Evolutionary conservation across 2,113 vertebrate species (phyloP).

Genomic region (Cnemophilus loriae): DNA sequence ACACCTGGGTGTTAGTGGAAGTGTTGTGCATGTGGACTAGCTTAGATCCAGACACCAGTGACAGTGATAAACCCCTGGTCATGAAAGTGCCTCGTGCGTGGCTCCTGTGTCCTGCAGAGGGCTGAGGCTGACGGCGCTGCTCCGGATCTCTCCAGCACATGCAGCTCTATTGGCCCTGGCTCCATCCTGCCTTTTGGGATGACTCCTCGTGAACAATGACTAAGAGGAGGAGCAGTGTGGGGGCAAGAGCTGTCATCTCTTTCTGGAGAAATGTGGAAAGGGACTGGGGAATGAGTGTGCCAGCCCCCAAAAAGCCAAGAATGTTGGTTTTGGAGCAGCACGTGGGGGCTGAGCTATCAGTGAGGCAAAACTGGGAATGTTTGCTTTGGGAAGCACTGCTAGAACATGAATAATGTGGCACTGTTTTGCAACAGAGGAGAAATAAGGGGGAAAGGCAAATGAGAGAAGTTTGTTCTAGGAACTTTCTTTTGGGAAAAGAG

Average conservation of each 20-base stretch:
- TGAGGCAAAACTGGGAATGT: not conserved
- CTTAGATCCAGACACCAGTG: not conserved
- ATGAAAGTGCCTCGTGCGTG: fast-evolving
- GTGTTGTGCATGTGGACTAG: not conserved
- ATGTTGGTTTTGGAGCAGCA: constrained; percentile 44
- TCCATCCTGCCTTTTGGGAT: not conserved
- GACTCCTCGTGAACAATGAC: not conserved
- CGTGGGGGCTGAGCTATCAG: not conserved
- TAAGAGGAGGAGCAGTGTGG: not conserved
- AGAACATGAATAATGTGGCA: not conserved
- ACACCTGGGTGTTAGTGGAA: not conserved
- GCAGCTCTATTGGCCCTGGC: not conserved
- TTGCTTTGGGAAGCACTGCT: constrained; percentile 1
- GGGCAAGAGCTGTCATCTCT: constrained; percentile 24
- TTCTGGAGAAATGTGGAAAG: not conserved
- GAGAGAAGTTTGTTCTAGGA: not conserved
- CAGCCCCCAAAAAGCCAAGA: not conserved
- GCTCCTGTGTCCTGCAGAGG: not conserved
- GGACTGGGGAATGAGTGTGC: not conserved
- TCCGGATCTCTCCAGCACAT: not conserved
- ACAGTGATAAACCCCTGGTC: not conserved
- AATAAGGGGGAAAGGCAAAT: not conserved
- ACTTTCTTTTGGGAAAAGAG: not conserved
- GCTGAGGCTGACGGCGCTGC: not conserved
- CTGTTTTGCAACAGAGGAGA: constrained; percentile 7